Percentiles rank a stretch among this genome's conserved stretches.
phyloP scores from a whole-genome alignment of 2,888 invertebrate genomes.

The Cerastis leucographa region DNA sequence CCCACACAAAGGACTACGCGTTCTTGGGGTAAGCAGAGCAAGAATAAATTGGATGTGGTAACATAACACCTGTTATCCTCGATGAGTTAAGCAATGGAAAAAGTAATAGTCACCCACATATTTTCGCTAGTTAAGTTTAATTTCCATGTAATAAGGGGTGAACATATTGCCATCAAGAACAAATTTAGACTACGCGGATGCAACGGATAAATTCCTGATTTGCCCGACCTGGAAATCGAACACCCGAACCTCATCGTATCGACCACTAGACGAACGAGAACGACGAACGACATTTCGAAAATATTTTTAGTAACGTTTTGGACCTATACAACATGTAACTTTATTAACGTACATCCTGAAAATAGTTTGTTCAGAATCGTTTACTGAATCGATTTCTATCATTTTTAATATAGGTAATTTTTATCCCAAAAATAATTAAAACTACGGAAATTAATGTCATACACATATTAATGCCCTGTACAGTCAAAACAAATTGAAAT shows the following conservation, averaged over 20 bases:
- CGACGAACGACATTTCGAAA: too few relatives aligned
- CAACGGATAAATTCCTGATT: not conserved
- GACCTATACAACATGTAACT: too few relatives aligned
- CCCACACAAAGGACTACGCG: conserved; percentile 60
- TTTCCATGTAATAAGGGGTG: not conserved
- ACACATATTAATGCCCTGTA: too few relatives aligned
- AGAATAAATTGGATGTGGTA: conserved; percentile 46
- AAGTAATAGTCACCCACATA: not conserved
- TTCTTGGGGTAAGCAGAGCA: conserved; percentile 2
- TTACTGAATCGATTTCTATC: too few relatives aligned
- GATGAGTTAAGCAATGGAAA: not conserved
- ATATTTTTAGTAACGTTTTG: too few relatives aligned
- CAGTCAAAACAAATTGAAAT: too few relatives aligned
- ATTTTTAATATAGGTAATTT: too few relatives aligned
- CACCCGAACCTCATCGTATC: not conserved
- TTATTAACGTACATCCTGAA: too few relatives aligned
- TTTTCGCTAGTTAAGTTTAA: not conserved
- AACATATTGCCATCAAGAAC: not conserved
- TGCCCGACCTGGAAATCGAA: not conserved
- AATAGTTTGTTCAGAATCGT: too few relatives aligned
- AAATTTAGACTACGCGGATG: not conserved
- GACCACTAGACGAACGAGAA: too few relatives aligned
- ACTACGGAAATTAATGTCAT: too few relatives aligned
- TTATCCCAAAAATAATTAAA: too few relatives aligned
- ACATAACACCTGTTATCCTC: not conserved